Evolutionary conservation across 2,113 vertebrate species (phyloP).

Genomic region (Xenopus laevis): DNA sequence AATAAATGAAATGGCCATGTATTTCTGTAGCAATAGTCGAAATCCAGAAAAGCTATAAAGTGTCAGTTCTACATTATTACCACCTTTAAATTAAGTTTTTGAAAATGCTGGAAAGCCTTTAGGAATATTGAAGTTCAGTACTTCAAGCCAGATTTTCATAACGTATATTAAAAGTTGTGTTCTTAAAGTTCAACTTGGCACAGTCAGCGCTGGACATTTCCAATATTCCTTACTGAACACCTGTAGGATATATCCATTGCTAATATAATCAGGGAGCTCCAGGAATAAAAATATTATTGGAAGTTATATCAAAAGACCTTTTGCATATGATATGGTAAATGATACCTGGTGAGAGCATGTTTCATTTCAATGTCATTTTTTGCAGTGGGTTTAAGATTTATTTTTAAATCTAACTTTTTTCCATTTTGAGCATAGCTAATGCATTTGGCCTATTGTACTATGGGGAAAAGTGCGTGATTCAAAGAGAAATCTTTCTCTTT

Average conservation of each 20-base stretch:
- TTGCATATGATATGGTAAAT: not conserved
- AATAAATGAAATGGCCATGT: too few relatives aligned
- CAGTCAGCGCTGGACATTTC: not conserved
- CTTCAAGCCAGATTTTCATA: constrained; percentile 12
- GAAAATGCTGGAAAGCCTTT: constrained; percentile 1
- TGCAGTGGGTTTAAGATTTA: too few relatives aligned
- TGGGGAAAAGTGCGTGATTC: too few relatives aligned
- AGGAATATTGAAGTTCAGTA: not conserved
- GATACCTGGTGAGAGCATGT: not conserved
- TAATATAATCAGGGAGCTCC: not conserved
- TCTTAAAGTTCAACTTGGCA: not conserved
- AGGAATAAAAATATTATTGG: not conserved
- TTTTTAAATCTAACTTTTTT: too few relatives aligned
- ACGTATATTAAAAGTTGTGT: constrained; percentile 6
- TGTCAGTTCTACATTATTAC: not conserved
- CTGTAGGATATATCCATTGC: not conserved
- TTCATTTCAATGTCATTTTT: not conserved
- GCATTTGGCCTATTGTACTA: too few relatives aligned
- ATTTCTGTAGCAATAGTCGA: too few relatives aligned
- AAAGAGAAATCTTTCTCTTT: too few relatives aligned
- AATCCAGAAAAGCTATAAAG: constrained; percentile 4
- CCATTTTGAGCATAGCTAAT: too few relatives aligned
- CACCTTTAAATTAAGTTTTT: too few relatives aligned
- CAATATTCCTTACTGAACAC: constrained; percentile 8
- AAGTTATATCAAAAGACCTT: not conserved